Evolutionary conservation across 2,888 invertebrate species (phyloP).

Genomic region (Hyposoter dolosus): DNA sequence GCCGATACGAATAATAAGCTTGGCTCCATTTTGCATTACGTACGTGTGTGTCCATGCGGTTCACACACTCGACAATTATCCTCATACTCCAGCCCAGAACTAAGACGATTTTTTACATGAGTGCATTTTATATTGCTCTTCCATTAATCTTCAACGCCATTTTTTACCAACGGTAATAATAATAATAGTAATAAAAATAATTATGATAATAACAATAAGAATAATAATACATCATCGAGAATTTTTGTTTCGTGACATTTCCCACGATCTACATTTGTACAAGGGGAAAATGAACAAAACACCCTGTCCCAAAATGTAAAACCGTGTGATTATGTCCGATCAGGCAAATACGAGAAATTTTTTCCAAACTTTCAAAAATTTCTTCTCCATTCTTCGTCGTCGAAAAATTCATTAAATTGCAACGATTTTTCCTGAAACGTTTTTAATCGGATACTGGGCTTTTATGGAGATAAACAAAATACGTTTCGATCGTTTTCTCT

Average conservation of each 20-base stretch:
- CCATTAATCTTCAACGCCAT: conserved; percentile 27
- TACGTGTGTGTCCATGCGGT: conserved; percentile 1
- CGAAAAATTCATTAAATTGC: neutral
- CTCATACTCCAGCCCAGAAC: conserved; percentile 13
- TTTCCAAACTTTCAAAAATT: conserved; percentile 41
- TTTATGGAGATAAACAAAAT: conserved; percentile 11
- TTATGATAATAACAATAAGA: neutral
- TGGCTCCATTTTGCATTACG: neutral
- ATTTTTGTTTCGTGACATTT: conserved; percentile 47
- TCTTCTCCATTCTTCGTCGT: neutral
- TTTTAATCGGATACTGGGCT: conserved; percentile 1
- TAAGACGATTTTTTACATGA: conserved; percentile 57
- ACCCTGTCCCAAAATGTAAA: conserved; percentile 43
- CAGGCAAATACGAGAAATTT: conserved; percentile 26
- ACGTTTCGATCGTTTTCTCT: conserved; percentile 55
- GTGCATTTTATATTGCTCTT: conserved; percentile 58
- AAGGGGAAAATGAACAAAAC: conserved; percentile 5
- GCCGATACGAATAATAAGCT: conserved; percentile 8
- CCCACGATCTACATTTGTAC: conserved; percentile 34
- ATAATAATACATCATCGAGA: conserved; percentile 35
- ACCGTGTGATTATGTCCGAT: conserved; percentile 20
- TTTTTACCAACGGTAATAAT: conserved; percentile 25
- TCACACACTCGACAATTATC: conserved; percentile 6
- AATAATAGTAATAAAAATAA: conserved; percentile 2
- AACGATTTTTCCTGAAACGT: conserved; percentile 10